Evolutionary conservation across 2,797 vertebrate species (phyloP), one percentile per base, ranked within the genome.

Genomic region (Cichlasoma orientale): DNA sequence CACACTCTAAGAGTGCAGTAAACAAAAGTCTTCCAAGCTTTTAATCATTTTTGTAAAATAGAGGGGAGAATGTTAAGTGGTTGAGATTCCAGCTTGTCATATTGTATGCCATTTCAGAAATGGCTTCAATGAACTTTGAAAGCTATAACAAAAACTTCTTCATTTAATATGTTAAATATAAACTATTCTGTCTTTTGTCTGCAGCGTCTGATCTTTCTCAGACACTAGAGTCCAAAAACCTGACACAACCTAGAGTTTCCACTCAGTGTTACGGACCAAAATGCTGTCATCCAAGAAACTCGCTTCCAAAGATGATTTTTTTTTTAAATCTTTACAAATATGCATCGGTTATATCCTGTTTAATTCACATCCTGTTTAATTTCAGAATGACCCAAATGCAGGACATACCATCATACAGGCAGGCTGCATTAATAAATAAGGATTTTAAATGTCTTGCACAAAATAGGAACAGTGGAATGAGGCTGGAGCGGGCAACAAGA

Each of bases 281-380:
- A 68, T 50, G 41, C 3, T 50, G 41, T 50, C 50, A 68, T 47
- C 44, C 44, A 47, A 18, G 2, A 18, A 18, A 47, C 44, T 18
- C 29, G n/a, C 10, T 11, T 25, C 18, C 41, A 68, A 68, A 68
- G 41, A 68, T 13, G 16, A 68, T n/a, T 50, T 68, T 52, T 50
- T 50, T 41, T 11, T 44, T 19, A 29, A 29, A 50, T 27, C 18
- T 47, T 66, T 47, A 47, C 38, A 66, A 47, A 66, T 27, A 68
- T 50, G 23, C 41, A 50, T 27, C 25, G 29, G 41, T 8, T 11
- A 50, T 44, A 68, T 50, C 63, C 41, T 50, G 61, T 66, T 66
- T 63, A 63, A 63, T 44, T 61, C 59, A 19, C 61, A 47, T 63
- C 59, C 59, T 63, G 16, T 47, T 50, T 68, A 68, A 68, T 29